Percentiles rank a stretch among this genome's conserved stretches.
Conservation (phyloP, 2,888 invertebrate genomes). For the Drosophila affinis region DNA sequence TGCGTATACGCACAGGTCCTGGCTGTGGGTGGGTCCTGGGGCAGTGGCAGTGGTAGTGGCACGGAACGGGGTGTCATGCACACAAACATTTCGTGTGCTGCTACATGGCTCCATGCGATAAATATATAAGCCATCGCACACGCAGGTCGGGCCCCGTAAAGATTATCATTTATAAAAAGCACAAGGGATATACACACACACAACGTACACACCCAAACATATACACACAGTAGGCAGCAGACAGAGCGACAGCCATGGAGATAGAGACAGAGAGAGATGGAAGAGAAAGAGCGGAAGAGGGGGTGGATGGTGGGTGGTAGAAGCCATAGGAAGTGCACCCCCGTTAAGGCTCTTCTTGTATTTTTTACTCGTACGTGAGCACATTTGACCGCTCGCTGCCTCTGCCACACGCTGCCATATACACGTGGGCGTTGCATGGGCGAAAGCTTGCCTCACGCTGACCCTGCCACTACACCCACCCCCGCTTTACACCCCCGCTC, state of each 20-base stretch:
- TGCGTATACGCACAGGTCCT: conserved; percentile 58
- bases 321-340: conserved; percentile 51
- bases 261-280: background rate
- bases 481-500: background rate
- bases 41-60: background rate
- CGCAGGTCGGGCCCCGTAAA: conserved; percentile 47
- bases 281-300: background rate
- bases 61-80: background rate
- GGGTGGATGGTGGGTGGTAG: conserved; percentile 1
- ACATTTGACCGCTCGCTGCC: conserved; percentile 52
- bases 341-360: conserved; percentile 25
- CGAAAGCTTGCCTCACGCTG: background rate
- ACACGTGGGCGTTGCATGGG: conserved; percentile 20
- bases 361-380: conserved; percentile 65
- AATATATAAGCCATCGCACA: conserved; percentile 60
- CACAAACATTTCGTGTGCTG: conserved; percentile 19
- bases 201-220: conserved; percentile 8
- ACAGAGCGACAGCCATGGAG: background rate
- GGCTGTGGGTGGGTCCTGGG: background rate
- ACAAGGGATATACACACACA: conserved; percentile 38
- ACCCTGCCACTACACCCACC: background rate
- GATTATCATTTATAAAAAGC: conserved; percentile 68
- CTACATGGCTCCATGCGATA: conserved; percentile 48
- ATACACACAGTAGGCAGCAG: background rate
- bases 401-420: background rate